Conservation (phyloP, 2,888 invertebrate species). For the Apodemia duryi region DNA sequence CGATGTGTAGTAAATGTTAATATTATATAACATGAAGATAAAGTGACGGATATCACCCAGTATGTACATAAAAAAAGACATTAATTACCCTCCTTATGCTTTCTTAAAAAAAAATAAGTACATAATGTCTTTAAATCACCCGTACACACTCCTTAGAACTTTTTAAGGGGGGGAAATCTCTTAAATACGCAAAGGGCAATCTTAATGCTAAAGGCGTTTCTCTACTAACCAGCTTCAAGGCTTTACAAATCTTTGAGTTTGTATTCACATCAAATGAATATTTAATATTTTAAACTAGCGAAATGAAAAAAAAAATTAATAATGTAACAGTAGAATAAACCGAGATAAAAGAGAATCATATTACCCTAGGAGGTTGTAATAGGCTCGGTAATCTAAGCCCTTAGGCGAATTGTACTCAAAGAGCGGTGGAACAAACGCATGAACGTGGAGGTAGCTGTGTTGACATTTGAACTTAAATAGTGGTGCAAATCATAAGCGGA, state of each 20-base stretch:
- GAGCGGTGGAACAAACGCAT: conserved; percentile 19
- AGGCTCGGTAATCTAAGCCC: conserved; percentile 29
- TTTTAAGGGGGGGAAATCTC: background rate
- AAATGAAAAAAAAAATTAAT: conserved; percentile 1
- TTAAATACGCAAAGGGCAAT: background rate
- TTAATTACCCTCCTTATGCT: too few species aligned
- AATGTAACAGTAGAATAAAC: conserved; percentile 1
- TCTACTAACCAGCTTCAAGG: background rate
- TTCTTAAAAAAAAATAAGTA: background rate
- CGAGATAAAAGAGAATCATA: conserved; percentile 1
- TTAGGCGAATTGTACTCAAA: conserved; percentile 30
- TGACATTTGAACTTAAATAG: conserved; percentile 30
- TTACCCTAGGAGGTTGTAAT: conserved; percentile 24
- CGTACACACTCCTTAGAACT: background rate
- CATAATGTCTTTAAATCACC: background rate
- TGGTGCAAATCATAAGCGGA: background rate
- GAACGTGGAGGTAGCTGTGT: conserved; percentile 25
- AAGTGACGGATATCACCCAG: too few species aligned
- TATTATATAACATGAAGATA: too few species aligned
- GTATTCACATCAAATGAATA: conserved; percentile 11
- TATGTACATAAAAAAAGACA: too few species aligned
- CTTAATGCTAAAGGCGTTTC: conserved; percentile 8
- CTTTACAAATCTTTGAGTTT: background rate
- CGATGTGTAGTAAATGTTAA: too few species aligned
- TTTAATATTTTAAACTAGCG: conserved; percentile 4